Evolutionary conservation across 2,113 vertebrate species (phyloP), one percentile per base, ranked within the genome.

Genomic region (Macaca mulatta): DNA sequence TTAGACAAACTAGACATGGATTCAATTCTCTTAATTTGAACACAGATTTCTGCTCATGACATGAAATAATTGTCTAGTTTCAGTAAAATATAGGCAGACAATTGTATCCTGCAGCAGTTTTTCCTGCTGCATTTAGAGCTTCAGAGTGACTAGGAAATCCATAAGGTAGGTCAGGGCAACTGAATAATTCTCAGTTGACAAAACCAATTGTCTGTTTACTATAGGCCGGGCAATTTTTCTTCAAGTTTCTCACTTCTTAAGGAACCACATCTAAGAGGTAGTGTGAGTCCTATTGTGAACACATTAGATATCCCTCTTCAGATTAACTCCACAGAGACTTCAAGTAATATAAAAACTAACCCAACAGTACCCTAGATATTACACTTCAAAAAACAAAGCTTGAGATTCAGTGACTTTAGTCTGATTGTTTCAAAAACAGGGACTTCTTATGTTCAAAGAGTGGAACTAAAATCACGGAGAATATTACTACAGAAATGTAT

Each of bases 281-380:
- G 6, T 11, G 13, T 79, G 18, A 79, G 45, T 25, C 27, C 10
- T 55, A 12, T 5, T 79, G 43, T 89, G 72, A 70, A 94, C 38
- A 96, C 85, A 82, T 83, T 14, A 95, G 27, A 61, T 50, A 74
- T 20, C 16, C 25, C 45, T 48, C 83, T 90, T 90, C 30, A 9
- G 45, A 87, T 70, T 59, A 57, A 82, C n/a, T 92, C 61, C 80
- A 48, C 30, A 2, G 43, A 80, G 70, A 20, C 7, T 74, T 89
- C 61, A 84, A 64, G 90, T 52, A 87, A 88, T 95, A 92, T 81
- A 32, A 96, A 95, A 94, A 88, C 79, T 92, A 90, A 84, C 50
- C 69, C 32, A 82, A 0, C 35, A 25, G 11, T 93, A 18, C 40
- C 87, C 30, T 30, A 40, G 27, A 83, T 90, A 80, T 30, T 67